Evolutionary conservation across 2,888 invertebrate genomes (phyloP), one percentile per base, ranked within the genome.

Genomic region (Noctua comes): DNA sequence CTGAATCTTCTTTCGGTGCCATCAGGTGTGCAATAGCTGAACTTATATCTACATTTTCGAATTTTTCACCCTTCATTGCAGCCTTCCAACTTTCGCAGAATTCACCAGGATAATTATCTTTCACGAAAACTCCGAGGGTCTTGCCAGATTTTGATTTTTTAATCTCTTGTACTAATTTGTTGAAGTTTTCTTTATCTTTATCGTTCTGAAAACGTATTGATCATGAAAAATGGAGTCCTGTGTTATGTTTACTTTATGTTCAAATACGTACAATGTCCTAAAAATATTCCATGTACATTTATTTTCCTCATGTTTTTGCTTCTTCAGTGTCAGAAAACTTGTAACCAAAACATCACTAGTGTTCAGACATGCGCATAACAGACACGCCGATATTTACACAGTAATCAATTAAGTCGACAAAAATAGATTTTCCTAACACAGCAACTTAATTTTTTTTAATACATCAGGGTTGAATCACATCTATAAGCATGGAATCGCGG

Each of bases 1-100:
- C 99, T 0, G 98, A 95, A 87, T 99, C 99, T 94, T 99, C 99
- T 95, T 99, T 99, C 0, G 99, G 98, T 11, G 99, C 98, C 98
- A 99, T 98, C 1, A 99, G 96, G 88, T 98, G 97, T 0, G 99
- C 99, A 88, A 99, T 97, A 0, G 98, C 97, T 0, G 98, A 97
- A 92, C 98, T 98, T 16, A 99, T 97, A 94, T 99, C 99, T 57
- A 98, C 97, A 93, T 98, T 98, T 90, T 98, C 98, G 95, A 99
- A 99, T 79, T 97, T 98, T 88, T 98, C 98, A 24, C 97, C 97
- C 88, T 98, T 98, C 66, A 99, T 92, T 0, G 97, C 97, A 43
- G 97, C 97, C 89, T 98, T 98, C 99, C 99, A 99, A 48, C 98
- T 97, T 91, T 99, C 99, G 96, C 99, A 98, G 92, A 99, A 99